These are phyloP conservation scores for Echinometra lucunter DNA, from an alignment of 53 echinoderm and acorn worm species.

Conservation along the genomic window DNA sequence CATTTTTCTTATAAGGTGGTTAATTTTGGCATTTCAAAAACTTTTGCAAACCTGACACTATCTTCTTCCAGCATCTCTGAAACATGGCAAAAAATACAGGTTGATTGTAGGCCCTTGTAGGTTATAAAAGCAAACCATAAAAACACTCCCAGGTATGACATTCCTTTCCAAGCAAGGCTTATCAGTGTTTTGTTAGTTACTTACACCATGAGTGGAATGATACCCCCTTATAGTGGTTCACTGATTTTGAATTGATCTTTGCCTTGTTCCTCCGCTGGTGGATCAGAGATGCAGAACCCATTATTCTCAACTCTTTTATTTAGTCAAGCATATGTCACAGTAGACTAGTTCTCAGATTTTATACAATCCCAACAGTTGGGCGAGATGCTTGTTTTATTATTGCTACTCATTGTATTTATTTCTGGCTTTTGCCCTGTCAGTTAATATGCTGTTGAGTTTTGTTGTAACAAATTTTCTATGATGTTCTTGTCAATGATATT, in stretches of 20 bases:
- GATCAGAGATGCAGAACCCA: not conserved
- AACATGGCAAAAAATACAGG: not conserved
- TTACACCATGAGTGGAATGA: not conserved
- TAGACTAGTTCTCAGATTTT: constrained; percentile 2
- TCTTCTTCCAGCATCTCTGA: not conserved
- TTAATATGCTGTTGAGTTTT: too few relatives aligned
- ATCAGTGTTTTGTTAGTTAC: not conserved
- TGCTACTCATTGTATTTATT: too few relatives aligned
- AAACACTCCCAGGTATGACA: not conserved
- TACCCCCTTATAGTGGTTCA: not conserved
- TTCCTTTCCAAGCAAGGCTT: not conserved
- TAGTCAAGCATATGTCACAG: not conserved
- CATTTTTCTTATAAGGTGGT: too few relatives aligned
- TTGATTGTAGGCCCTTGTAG: not conserved
- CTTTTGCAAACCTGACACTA: not conserved
- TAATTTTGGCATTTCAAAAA: not conserved
- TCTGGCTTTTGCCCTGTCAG: too few relatives aligned
- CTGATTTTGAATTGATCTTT: constrained; percentile 35
- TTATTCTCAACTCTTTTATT: not conserved
- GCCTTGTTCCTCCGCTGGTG: constrained; percentile 9
- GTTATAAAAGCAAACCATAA: not conserved
- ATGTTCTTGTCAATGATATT: too few relatives aligned
- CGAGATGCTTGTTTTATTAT: too few relatives aligned
- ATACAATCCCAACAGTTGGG: too few relatives aligned
- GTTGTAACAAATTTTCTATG: too few relatives aligned